phyloP scores from a whole-genome alignment of 1,140 invertebrate species.

The Drosophila auraria region DNA sequence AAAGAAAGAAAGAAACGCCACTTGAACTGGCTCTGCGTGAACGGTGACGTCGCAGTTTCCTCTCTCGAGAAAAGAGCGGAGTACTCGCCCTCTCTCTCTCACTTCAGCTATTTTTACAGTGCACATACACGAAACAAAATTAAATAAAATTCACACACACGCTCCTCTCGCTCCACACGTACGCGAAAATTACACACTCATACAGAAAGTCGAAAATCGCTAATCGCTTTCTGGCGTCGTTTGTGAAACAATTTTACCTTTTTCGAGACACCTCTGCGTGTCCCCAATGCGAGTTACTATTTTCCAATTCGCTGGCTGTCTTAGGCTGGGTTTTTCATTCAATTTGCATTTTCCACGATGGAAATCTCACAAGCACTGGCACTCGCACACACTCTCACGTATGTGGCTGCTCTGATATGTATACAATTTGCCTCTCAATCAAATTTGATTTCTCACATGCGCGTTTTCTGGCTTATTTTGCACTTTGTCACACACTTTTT shows the following conservation, averaged over 20 bases:
- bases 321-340: slow-evolving; percentile 63
- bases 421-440: slow-evolving; percentile 72
- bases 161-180: slow-evolving; percentile 20
- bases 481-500: slow-evolving; percentile 69
- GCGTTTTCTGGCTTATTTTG: slow-evolving; percentile 66
- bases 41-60: slow-evolving; percentile 41
- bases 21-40: slow-evolving; percentile 51
- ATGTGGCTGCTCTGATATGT: slow-evolving; percentile 46
- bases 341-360: slow-evolving; percentile 54
- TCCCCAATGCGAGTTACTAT: slow-evolving; percentile 50
- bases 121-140: slow-evolving; percentile 69
- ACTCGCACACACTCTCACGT: slow-evolving; percentile 38
- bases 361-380: slow-evolving; percentile 31
- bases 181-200: slow-evolving; percentile 26
- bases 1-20: slow-evolving; percentile 50
- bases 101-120: slow-evolving; percentile 77
- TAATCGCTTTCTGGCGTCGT: slow-evolving; percentile 49
- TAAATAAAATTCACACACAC: slow-evolving; percentile 65
- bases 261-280: slow-evolving; percentile 48
- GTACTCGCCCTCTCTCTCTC: slow-evolving; percentile 31
- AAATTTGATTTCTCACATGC: slow-evolving; percentile 74
- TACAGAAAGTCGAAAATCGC: slow-evolving; percentile 31
- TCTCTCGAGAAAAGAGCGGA: slow-evolving; percentile 3
- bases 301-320: slow-evolving; percentile 46
- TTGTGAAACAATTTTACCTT: slow-evolving; percentile 59